phyloP scores from a whole-genome alignment of 2,888 invertebrate species.

The Candidula unifasciata region DNA sequence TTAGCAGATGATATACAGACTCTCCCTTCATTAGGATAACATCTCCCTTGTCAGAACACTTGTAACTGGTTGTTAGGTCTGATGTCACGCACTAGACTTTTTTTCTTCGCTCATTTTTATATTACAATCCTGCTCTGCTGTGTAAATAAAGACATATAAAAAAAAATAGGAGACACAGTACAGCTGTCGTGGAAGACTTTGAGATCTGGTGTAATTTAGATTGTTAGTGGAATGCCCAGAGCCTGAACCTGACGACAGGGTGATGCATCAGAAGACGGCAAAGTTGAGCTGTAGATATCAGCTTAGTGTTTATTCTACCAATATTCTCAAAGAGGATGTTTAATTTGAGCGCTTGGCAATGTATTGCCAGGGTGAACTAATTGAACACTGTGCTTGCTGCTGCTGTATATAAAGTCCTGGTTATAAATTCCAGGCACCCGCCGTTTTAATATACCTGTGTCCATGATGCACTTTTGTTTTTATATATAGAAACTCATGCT shows the following conservation, averaged over 20 bases:
- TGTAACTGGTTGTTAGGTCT: slow-evolving; percentile 11
- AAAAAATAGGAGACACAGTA: background rate
- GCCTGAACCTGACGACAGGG: slow-evolving; percentile 35
- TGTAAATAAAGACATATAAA: no score
- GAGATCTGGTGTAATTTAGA: background rate
- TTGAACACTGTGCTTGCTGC: background rate
- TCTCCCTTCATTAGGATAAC: slow-evolving; percentile 18
- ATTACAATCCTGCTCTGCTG: no score
- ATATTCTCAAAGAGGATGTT: background rate
- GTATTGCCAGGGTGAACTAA: background rate
- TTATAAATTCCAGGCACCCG: slow-evolving; percentile 48
- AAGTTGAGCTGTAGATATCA: background rate
- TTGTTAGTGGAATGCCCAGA: slow-evolving; percentile 29
- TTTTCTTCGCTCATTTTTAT: background rate
- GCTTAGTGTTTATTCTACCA: background rate
- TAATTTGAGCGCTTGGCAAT: background rate
- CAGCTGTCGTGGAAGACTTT: background rate
- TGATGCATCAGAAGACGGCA: background rate
- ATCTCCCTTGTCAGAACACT: slow-evolving; percentile 14
- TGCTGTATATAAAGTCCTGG: slow-evolving; percentile 38
- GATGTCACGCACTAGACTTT: slow-evolving; percentile 31
- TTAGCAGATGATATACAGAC: slow-evolving; percentile 14
- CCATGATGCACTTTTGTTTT: background rate
- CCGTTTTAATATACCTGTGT: background rate
- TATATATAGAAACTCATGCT: background rate